Conservation (phyloP, 2,797 vertebrate genomes). For the Heterohyrax brucei region DNA sequence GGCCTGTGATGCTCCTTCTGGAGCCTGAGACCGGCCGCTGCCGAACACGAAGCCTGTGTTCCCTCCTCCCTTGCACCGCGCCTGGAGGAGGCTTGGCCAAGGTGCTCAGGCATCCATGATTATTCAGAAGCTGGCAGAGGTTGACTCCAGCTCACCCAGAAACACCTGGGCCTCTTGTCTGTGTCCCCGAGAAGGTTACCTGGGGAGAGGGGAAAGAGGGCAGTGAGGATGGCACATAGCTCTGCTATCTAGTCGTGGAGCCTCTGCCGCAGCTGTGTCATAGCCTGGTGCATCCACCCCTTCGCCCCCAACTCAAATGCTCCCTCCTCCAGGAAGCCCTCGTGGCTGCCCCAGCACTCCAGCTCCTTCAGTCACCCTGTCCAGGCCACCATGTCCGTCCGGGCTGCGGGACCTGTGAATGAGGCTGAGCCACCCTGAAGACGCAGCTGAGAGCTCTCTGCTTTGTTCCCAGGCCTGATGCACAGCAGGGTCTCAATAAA, state of each 20-base stretch:
- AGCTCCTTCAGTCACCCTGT: not conserved
- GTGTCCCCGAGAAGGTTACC: not conserved
- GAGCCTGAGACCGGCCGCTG: not conserved
- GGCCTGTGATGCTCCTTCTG: accelerated
- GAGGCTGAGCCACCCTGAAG: not conserved
- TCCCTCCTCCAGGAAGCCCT: not conserved
- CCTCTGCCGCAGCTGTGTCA: not conserved
- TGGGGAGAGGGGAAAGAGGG: too few relatives aligned
- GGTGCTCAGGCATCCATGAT: not conserved
- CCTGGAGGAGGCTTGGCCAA: not conserved
- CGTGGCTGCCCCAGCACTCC: not conserved
- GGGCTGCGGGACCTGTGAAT: not conserved
- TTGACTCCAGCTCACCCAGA: constrained; percentile 33
- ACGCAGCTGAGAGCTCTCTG: not conserved
- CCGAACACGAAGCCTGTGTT: too few relatives aligned
- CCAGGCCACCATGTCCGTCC: not conserved
- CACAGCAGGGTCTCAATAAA: not conserved
- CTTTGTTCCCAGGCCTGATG: not conserved
- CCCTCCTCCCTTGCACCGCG: not conserved
- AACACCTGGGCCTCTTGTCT: not conserved
- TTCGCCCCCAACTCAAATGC: not conserved
- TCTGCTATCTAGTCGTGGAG: not conserved
- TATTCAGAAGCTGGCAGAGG: not conserved
- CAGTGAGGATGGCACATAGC: accelerated
- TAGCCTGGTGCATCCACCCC: not conserved